These are phyloP conservation scores for Sitta europaea DNA, from an alignment of 2,113 vertebrate species.

Conservation along the genomic window DNA sequence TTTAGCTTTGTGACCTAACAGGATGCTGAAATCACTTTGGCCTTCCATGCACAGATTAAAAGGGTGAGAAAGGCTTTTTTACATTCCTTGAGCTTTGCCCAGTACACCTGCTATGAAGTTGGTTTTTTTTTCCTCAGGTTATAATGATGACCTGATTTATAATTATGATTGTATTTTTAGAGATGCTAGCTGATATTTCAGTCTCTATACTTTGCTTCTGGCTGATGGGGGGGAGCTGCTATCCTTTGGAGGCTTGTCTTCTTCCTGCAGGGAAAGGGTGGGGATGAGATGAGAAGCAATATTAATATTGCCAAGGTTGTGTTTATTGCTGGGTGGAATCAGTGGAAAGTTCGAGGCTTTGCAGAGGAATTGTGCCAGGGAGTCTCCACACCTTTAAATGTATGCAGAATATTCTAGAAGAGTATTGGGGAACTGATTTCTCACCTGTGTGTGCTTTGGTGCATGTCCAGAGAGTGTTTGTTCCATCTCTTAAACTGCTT, in stretches of 20 bases:
- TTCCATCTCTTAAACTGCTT: background rate
- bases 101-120: background rate
- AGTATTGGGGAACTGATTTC: background rate
- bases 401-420: background rate
- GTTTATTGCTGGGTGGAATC: background rate
- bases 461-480: rapidly evolving
- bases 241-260: background rate
- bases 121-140: background rate
- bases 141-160: background rate
- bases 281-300: background rate
- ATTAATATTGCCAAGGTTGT: background rate
- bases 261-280: background rate
- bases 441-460: background rate
- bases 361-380: background rate
- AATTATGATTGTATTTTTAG: background rate
- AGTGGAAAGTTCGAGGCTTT: background rate
- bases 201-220: background rate
- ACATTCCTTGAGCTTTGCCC: background rate
- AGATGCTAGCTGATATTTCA: background rate
- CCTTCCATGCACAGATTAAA: background rate
- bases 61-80: background rate
- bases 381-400: background rate
- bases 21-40: background rate
- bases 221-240: background rate
- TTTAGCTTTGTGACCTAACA: background rate